Base-by-base conservation (phyloP, 2,113 vertebrate genomes). In the Bufo bufo region DNA sequence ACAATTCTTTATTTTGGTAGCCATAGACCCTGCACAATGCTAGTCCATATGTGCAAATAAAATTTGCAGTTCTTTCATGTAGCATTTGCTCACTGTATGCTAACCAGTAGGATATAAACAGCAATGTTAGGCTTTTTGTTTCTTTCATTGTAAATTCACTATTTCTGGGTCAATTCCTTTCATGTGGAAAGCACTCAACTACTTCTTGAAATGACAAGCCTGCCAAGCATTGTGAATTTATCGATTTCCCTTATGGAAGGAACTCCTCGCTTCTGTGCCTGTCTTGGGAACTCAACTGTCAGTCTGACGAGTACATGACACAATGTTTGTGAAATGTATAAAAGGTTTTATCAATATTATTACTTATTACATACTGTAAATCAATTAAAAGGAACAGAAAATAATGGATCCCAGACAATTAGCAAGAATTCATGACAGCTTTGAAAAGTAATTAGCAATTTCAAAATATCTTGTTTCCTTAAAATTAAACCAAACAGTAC, bases 161-260 rank as follows among this genome's bases (percentile, higher is more conserved):
- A 71, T 87, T 83, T 83, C 69, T 83, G 80, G 86, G 86, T 88
- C 86, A 88, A 61, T 88, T 82, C 66, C 19, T 88, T 83, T 83
- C 79, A 88, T 88, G 66, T 83, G 69, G 86, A 77, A 88, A 83
- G 45, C 66, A 88, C 69, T 75, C 56, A 82, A 20, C 83, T 61
- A 63, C 20, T 83, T 77, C 65, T 83, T 58, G 20, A 61, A 83
- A 88, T 88, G 86, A 88, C 79, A 88, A 88, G 66, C 16, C 80
- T 79, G 74, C 85, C 85, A 83, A 63, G 86, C 79, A 63, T 16
- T 88, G 80, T 6, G n/a, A 88, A 58, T 20, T 75, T 88, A 83
- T 88, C 45, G 54, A 83, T 88, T 63, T 88, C 80, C 78, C 79
- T 72, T 54, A 83, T 77, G 86, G 56, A 77, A 19, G 86, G 69